phyloP scores from a whole-genome alignment of 2,113 vertebrate genomes.

The Ifrita kowaldi region DNA sequence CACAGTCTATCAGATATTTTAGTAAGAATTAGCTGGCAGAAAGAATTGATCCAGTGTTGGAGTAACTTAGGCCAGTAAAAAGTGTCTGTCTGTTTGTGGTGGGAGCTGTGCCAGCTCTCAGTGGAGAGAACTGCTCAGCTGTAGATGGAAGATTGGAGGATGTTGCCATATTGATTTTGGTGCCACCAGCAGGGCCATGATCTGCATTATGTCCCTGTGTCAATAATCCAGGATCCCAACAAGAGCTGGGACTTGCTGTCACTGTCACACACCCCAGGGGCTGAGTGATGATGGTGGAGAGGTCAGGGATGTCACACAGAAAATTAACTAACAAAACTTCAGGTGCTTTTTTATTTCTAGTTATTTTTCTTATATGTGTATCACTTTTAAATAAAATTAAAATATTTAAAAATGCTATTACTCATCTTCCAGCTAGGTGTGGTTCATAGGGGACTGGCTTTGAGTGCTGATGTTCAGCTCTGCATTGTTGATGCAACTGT shows the following conservation, averaged over 20 bases:
- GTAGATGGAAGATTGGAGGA: neutral
- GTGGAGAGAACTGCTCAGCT: neutral
- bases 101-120: neutral
- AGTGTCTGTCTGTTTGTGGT: neutral
- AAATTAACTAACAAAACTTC: neutral
- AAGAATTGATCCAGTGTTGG: neutral
- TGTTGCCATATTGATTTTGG: neutral
- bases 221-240: neutral
- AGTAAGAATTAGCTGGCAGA: neutral
- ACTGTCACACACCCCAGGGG: accelerated
- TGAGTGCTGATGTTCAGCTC: neutral
- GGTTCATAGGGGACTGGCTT: neutral
- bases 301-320: neutral
- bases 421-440: neutral
- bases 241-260: neutral
- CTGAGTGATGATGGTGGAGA: neutral
- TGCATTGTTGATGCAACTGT: neutral
- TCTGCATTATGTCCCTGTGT: neutral
- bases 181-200: neutral
- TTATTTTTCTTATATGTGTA: neutral
- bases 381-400: neutral
- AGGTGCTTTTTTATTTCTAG: neutral
- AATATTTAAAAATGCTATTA: neutral
- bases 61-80: neutral
- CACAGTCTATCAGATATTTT: neutral